A percentile compares a stretch with the other conserved stretches of the same genome.
Evolutionary conservation across 2,113 vertebrate species (phyloP).

Genomic region (Corvus moneduloides): DNA sequence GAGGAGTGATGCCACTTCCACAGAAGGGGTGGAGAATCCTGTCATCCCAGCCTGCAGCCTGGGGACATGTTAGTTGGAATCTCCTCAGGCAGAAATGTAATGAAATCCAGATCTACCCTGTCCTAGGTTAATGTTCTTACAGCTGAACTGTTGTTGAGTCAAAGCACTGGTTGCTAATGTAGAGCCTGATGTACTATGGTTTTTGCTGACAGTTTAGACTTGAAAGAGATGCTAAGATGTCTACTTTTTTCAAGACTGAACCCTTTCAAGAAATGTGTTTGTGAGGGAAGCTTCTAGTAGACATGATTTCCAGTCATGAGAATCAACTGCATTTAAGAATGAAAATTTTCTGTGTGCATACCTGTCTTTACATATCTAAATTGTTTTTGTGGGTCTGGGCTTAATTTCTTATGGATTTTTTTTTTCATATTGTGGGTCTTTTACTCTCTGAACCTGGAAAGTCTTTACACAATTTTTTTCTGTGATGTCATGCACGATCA

Average conservation of each 20-base stretch:
- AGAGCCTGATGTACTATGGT: not conserved
- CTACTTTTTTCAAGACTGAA: not conserved
- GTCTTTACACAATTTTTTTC: not conserved
- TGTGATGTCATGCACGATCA: not conserved
- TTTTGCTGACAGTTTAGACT: not conserved
- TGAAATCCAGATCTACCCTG: not conserved
- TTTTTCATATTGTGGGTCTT: not conserved
- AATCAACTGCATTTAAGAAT: not conserved
- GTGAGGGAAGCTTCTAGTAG: not conserved
- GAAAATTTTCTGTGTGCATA: not conserved
- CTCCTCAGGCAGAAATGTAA: not conserved
- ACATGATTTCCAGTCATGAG: not conserved
- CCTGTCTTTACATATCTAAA: not conserved
- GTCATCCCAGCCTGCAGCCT: not conserved
- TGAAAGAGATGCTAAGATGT: not conserved
- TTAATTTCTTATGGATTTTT: not conserved
- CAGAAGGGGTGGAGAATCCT: not conserved
- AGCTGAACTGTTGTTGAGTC: not conserved
- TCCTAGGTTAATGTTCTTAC: not conserved
- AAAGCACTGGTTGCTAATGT: not conserved
- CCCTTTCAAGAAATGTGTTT: not conserved
- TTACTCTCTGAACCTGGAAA: not conserved
- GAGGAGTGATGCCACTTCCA: not conserved
- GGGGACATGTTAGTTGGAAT: not conserved
- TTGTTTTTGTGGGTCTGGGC: not conserved